Percentiles rank a stretch among this genome's conserved stretches.
phyloP scores from a whole-genome alignment of 2,888 invertebrate species.

The Aphidius colemani region DNA sequence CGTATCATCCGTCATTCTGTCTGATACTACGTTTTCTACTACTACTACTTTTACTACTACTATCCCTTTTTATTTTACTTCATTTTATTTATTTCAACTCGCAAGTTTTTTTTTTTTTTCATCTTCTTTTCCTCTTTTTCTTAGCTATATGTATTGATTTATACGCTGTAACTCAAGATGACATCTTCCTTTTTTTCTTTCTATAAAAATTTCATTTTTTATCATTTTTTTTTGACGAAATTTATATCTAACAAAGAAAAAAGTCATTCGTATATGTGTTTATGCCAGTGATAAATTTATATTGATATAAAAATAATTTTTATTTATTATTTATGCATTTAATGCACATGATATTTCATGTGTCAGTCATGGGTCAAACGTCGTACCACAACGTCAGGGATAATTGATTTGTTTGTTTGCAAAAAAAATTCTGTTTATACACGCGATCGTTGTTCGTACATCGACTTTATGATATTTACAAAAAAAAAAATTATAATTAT shows the following conservation, averaged over 20 bases:
- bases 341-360: slow-evolving; percentile 24
- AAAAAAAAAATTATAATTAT: too few relatives aligned
- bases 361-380: slow-evolving; percentile 40
- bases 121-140: neutral
- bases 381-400: slow-evolving; percentile 36
- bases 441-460: slow-evolving; percentile 32
- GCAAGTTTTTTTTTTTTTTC: neutral
- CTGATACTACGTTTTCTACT: slow-evolving; percentile 20
- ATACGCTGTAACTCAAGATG: slow-evolving; percentile 5
- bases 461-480: neutral
- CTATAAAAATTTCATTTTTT: slow-evolving; percentile 9
- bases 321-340: slow-evolving; percentile 9
- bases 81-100: slow-evolving; percentile 8
- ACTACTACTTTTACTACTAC: neutral
- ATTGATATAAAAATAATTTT: neutral
- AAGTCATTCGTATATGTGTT: neutral
- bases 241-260: slow-evolving; percentile 1
- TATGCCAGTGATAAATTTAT: neutral
- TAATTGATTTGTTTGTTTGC: slow-evolving; percentile 50
- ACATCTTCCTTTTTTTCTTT: slow-evolving; percentile 9
- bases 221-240: slow-evolving; percentile 12
- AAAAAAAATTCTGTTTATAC: slow-evolving; percentile 35
- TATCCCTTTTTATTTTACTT: neutral
- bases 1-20: slow-evolving; percentile 42
- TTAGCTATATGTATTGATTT: slow-evolving; percentile 8